Base-by-base conservation (phyloP, 2,888 invertebrate species). In the Plagodis pulveraria region DNA sequence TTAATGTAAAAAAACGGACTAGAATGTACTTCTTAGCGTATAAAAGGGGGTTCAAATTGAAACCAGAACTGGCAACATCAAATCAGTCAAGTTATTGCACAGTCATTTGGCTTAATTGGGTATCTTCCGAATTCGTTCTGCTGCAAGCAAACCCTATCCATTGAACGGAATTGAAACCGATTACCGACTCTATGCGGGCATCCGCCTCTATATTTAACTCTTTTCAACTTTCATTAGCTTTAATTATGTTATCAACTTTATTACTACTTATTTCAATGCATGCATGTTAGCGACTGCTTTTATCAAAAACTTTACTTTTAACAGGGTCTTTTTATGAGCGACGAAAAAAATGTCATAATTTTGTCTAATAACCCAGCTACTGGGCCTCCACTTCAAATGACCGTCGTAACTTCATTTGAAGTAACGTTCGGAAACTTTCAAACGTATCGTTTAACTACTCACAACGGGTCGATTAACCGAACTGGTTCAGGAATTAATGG, bases 81-180 rank as follows among this genome's bases (percentile, higher is more conserved):
- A 45, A 5, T 51, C 47, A 46, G 47, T 81, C 76, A 77, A 83
- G 84, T 88, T 85, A 84, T 83, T 88, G 91, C 91, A 85, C 66
- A 87, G 89, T 91, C 91, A 91, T 84, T 87, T 81, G 76, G 66
- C 74, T 79, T 91, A 91, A 91, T 91, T 91, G 89, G 86, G 79
- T 83, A 76, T 75, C 73, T 72, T 71, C 77, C 71, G 72, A 85
- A 85, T 86, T 86, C 72, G 84, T 87, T 86, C 77, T 78, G 81
- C 60, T 72, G 75, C 76, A 76, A 77, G 65, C 61, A 63, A 70
- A 68, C 70, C 71, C 40, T 10, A 62, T 73, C 75, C 72, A 77
- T 62, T 67, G 69, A 69, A 67, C 60, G 74, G 76, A 78, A 79
- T 80, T 77, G 77, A 73, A 77, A 76, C 79, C 76, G 79, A 82